A percentile compares a stretch with the other conserved stretches of the same genome.
Conservation (phyloP, 1,140 invertebrate genomes). For the Aphelenchoides avenae region DNA sequence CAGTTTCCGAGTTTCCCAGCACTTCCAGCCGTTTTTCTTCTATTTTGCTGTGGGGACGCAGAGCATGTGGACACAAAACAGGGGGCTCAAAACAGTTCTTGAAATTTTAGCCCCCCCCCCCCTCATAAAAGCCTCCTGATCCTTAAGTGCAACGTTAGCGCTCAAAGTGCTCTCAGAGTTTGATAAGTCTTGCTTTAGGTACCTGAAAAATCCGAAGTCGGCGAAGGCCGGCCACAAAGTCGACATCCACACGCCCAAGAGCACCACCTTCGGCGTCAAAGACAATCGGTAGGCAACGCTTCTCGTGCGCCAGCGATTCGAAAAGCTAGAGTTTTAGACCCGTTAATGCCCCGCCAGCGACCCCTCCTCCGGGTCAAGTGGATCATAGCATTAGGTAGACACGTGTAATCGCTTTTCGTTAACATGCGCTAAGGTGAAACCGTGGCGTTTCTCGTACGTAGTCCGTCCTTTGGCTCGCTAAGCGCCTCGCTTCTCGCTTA, state of each 20-base stretch:
- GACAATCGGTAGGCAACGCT: conserved; percentile 16
- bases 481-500: no score
- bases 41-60: no score
- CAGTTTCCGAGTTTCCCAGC: no score
- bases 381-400: conserved; percentile 49
- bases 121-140: neutral
- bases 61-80: no score
- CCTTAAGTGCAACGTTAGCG: conserved; percentile 14
- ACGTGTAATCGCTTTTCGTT: conserved; percentile 4
- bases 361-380: conserved; percentile 41
- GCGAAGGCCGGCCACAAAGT: conserved; percentile 13
- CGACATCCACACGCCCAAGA: conserved; percentile 29
- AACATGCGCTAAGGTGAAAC: no score
- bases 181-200: conserved; percentile 24
- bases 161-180: conserved; percentile 2
- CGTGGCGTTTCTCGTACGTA: no score
- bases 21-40: no score
- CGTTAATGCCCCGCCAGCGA: conserved; percentile 29
- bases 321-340: neutral
- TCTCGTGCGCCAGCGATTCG: conserved; percentile 7
- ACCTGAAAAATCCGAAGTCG: conserved; percentile 43
- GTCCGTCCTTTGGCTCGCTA: no score
- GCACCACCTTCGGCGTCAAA: conserved; percentile 37
- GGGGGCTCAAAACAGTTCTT: no score
- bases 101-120: neutral